Conservation (phyloP, 2,797 vertebrate genomes). For the Psittacula echo region DNA sequence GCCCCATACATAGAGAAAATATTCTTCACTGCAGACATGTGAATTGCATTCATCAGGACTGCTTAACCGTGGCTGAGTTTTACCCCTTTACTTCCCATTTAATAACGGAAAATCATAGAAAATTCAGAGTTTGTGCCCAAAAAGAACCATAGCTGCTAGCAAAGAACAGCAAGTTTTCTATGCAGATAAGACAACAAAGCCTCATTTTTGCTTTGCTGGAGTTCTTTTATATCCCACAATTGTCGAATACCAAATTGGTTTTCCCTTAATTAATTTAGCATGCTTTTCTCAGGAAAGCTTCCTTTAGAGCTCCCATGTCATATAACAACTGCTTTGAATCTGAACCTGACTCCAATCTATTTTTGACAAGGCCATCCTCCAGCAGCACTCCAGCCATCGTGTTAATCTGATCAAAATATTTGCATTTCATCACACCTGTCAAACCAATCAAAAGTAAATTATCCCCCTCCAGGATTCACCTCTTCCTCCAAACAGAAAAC, state of each 20-base stretch:
- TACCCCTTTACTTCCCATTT: background rate
- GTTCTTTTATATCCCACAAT: background rate
- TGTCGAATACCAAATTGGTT: background rate
- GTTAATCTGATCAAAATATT: conserved; percentile 62
- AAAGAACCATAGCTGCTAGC: background rate
- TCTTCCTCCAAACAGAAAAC: conserved; percentile 29
- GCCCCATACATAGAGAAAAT: background rate
- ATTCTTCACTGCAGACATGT: background rate
- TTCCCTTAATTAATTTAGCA: background rate
- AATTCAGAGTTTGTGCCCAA: background rate
- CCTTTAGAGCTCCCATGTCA: background rate
- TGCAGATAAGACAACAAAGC: background rate
- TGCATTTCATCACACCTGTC: conserved; percentile 66
- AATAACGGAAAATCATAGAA: background rate
- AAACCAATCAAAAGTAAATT: conserved; percentile 56
- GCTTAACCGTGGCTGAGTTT: background rate
- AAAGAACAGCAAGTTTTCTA: background rate
- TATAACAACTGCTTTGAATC: conserved; percentile 31
- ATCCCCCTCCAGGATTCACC: background rate
- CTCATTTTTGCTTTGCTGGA: background rate
- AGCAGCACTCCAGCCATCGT: background rate
- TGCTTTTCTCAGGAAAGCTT: background rate
- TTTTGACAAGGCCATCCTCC: background rate
- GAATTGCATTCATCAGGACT: background rate
- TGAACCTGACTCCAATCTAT: conserved; percentile 19